Evolutionary conservation across 2,797 vertebrate species (phyloP).

Genomic region (Clamator glandarius): DNA sequence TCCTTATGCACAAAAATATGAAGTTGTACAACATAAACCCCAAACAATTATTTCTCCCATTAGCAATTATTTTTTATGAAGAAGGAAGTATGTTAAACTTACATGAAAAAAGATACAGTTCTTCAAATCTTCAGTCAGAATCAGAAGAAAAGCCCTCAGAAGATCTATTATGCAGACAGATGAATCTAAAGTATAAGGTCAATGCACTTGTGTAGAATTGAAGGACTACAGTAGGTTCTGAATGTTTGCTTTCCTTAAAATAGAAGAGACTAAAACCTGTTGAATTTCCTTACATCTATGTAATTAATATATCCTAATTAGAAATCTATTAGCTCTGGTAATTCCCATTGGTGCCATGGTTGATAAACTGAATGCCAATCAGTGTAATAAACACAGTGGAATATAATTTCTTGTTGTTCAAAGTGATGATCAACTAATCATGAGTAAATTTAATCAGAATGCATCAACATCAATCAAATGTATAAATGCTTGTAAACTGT

Average conservation of each 20-base stretch:
- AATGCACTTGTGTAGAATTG: not conserved
- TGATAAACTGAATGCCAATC: conserved; percentile 63
- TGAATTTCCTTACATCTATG: conserved; percentile 49
- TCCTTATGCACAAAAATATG: not conserved
- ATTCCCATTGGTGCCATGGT: conserved; percentile 59
- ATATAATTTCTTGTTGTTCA: conserved; percentile 76
- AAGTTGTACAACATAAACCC: not conserved
- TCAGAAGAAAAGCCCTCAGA: not conserved
- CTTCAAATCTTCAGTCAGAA: conserved; percentile 29
- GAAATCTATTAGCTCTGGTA: conserved; percentile 71
- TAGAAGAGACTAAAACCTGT: conserved; percentile 57
- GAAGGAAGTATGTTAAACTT: not conserved
- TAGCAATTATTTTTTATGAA: not conserved
- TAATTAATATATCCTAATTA: conserved; percentile 74
- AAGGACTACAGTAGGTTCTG: not conserved
- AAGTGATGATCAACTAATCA: conserved; percentile 75
- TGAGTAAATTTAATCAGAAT: conserved; percentile 74
- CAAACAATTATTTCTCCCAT: conserved; percentile 32
- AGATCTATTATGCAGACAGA: not conserved
- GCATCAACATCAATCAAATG: conserved; percentile 67
- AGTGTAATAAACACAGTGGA: conserved; percentile 68
- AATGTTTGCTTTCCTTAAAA: conserved; percentile 52
- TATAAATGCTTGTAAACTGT: conserved; percentile 60
- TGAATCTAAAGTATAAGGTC: not conserved
- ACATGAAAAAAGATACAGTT: not conserved